A percentile compares a stretch with the other conserved stretches of the same genome.
Evolutionary conservation across 2,113 vertebrate species (phyloP).

Genomic region (Onychostruthus taczanowskii): DNA sequence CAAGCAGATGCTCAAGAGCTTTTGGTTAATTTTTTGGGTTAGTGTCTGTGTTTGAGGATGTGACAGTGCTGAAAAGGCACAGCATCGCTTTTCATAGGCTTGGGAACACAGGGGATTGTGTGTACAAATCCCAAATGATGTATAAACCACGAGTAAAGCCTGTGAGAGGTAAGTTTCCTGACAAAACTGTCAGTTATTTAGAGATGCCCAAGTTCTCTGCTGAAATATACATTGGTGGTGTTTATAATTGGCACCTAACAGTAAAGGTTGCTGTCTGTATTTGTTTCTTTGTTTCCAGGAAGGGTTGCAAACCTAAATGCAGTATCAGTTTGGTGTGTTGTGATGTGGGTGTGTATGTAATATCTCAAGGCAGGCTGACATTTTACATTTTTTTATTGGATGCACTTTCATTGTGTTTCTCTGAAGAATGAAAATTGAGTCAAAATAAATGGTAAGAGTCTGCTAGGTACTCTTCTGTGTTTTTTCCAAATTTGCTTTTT

Average conservation of each 20-base stretch:
- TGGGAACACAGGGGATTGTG: neutral
- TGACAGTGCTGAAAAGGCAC: neutral
- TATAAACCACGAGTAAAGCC: neutral
- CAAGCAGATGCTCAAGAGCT: neutral
- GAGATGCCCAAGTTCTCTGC: neutral
- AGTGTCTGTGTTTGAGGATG: neutral
- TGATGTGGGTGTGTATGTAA: neutral
- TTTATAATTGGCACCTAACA: neutral
- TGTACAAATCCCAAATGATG: neutral
- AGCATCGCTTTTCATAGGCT: neutral
- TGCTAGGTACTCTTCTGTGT: neutral
- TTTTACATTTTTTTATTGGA: neutral
- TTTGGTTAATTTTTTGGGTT: neutral
- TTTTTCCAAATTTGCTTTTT: neutral
- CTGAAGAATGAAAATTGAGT: neutral
- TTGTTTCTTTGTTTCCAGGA: neutral
- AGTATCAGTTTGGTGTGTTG: neutral
- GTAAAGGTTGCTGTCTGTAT: neutral
- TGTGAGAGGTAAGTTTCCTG: neutral
- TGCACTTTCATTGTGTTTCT: neutral
- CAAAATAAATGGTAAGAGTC: neutral
- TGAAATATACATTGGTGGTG: neutral
- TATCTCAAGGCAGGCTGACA: neutral
- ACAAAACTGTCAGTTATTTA: neutral
- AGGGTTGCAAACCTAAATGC: neutral